Percentiles rank a stretch among this genome's conserved stretches.
phyloP scores from a whole-genome alignment of 2,113 vertebrate species.

The Paraplagusia blochii region DNA sequence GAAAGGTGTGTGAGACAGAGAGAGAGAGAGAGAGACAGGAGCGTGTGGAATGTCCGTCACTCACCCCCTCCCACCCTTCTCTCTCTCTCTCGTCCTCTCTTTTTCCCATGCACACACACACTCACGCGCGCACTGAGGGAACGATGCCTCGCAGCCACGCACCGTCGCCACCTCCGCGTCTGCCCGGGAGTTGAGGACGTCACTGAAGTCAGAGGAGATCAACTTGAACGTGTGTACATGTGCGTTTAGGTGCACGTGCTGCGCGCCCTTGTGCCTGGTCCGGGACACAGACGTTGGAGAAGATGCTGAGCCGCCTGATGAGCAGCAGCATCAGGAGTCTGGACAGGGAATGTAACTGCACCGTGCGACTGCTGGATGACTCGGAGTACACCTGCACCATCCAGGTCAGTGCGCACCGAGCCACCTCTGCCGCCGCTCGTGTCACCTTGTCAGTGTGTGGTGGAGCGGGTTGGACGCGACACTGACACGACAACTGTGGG shows the following conservation, averaged over 20 bases:
- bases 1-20: too few species aligned
- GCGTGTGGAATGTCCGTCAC: slow-evolving; percentile 9
- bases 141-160: slow-evolving; percentile 59
- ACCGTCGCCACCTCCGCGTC: slow-evolving; percentile 22
- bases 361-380: slow-evolving; percentile 94
- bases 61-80: slow-evolving; percentile 2
- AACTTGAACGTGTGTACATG: slow-evolving; percentile 53
- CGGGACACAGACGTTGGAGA: slow-evolving; percentile 67
- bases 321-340: slow-evolving; percentile 96
- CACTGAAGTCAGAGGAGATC: slow-evolving; percentile 23
- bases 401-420: slow-evolving; percentile 67
- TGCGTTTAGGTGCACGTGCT: slow-evolving; percentile 31
- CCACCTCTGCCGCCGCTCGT: slow-evolving; percentile 5
- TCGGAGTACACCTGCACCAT: slow-evolving; percentile 97
- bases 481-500: too few species aligned
- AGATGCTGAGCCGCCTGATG: slow-evolving; percentile 96
- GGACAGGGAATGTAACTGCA: slow-evolving; percentile 93
- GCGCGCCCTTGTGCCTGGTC: slow-evolving; percentile 57
- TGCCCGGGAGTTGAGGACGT: slow-evolving; percentile 57
- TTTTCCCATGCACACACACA: neutral
- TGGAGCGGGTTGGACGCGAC: slow-evolving; percentile 14
- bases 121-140: slow-evolving; percentile 13
- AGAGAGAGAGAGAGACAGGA: slow-evolving; percentile 7
- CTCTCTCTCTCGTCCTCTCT: neutral
- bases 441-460: slow-evolving; percentile 21